A percentile compares a stretch with the other conserved stretches of the same genome.
These are phyloP conservation scores for Dipodomys stephensi DNA, from an alignment of 2,113 vertebrate species.

Conservation along the genomic window DNA sequence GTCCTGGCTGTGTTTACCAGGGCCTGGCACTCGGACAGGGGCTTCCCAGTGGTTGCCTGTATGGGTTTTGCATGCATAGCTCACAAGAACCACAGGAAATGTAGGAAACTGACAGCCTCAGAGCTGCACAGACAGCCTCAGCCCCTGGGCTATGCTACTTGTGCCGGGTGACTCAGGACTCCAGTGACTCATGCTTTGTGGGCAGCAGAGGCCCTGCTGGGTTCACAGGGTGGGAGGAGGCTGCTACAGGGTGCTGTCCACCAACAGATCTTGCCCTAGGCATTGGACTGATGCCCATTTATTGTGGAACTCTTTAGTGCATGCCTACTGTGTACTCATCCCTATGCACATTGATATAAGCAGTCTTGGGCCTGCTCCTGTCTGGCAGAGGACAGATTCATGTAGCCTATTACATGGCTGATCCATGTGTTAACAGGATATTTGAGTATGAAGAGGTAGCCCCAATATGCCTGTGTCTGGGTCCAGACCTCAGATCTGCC, in stretches of 20 bases:
- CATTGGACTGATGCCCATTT: not conserved
- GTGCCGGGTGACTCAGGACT: conserved; percentile 59
- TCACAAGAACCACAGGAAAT: conserved; percentile 9
- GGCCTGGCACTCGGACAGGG: not conserved
- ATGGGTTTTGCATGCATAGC: not conserved
- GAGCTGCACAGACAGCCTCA: not conserved
- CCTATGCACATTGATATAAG: not conserved
- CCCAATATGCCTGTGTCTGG: not conserved
- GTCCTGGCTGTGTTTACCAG: conserved; percentile 1
- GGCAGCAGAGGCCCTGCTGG: not conserved
- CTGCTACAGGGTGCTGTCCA: not conserved
- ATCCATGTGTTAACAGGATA: not conserved
- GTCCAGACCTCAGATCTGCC: not conserved
- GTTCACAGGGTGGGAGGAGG: not conserved
- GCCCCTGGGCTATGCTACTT: not conserved
- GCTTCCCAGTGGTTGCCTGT: not conserved
- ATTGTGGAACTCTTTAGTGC: not conserved
- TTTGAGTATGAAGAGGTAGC: not conserved
- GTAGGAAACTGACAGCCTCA: not conserved
- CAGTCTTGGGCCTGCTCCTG: not conserved
- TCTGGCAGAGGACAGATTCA: not conserved
- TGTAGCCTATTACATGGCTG: not conserved
- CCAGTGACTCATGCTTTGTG: conserved; percentile 37
- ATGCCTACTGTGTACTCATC: not conserved
- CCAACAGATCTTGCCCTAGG: not conserved